These are phyloP conservation scores for Formicarius rufipectus DNA, from an alignment of 2,113 vertebrate species.

Conservation along the genomic window DNA sequence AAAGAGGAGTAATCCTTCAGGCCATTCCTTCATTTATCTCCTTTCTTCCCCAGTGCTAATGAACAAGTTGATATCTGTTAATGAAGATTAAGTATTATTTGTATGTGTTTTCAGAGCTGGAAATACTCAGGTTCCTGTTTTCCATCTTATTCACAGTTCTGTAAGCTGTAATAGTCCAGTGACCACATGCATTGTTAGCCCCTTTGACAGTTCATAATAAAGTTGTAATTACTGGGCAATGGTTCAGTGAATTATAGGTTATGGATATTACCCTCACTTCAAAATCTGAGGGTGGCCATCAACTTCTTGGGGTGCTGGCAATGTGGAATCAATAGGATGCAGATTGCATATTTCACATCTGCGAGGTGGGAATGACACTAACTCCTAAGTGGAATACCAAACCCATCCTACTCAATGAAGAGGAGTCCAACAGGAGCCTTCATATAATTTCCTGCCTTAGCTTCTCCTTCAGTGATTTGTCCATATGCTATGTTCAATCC, in stretches of 20 bases:
- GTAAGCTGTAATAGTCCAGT: background rate
- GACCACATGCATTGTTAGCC: background rate
- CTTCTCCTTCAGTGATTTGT: background rate
- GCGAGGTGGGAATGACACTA: background rate
- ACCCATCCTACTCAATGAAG: background rate
- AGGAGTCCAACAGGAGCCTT: background rate
- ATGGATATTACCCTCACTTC: background rate
- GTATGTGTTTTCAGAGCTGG: background rate
- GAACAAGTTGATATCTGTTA: background rate
- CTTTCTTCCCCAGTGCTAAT: background rate
- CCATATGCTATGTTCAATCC: background rate
- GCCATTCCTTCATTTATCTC: background rate
- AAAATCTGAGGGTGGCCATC: background rate
- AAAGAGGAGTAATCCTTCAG: background rate
- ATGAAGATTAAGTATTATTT: background rate
- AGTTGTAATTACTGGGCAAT: background rate
- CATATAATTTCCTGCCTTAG: background rate
- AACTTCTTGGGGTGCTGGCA: background rate
- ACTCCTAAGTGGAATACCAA: background rate
- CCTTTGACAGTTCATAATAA: background rate
- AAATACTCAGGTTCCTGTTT: background rate
- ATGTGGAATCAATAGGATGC: background rate
- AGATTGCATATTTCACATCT: background rate
- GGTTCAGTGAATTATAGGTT: background rate
- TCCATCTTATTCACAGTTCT: background rate